These are phyloP conservation scores for Corythornis vintsioides DNA, from an alignment of 2,113 vertebrate genomes.

Conservation along the genomic window DNA sequence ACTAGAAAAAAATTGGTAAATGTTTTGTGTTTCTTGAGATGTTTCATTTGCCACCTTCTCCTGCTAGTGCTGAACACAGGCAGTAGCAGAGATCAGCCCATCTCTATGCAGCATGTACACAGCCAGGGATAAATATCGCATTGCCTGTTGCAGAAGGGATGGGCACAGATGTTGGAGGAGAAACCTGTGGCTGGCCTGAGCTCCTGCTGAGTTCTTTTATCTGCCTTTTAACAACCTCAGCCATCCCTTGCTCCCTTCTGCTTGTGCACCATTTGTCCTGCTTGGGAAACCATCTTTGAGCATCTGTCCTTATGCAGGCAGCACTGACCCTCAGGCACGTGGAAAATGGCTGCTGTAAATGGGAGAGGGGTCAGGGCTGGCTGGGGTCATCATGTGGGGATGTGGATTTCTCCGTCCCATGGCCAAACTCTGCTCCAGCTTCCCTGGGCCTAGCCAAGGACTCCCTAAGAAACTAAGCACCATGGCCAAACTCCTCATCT, in stretches of 20 bases:
- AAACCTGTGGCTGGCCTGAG: neutral
- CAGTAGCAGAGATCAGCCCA: neutral
- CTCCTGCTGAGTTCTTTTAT: neutral
- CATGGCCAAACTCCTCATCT: neutral
- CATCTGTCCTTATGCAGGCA: neutral
- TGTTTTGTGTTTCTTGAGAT: neutral
- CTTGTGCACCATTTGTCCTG: neutral
- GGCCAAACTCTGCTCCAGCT: neutral
- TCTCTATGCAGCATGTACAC: neutral
- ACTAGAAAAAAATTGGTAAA: neutral
- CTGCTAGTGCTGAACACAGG: neutral
- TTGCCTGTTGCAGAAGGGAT: neutral
- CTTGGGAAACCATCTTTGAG: neutral
- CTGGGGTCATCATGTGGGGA: neutral
- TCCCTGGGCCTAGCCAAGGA: neutral
- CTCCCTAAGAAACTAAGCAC: neutral
- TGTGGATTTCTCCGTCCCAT: neutral
- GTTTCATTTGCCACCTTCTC: neutral
- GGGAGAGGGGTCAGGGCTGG: neutral
- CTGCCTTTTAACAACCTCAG: neutral
- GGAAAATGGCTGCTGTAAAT: accelerated
- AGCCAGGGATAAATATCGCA: neutral
- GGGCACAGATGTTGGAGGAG: neutral
- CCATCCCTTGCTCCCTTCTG: neutral
- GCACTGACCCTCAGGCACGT: neutral